Conservation (phyloP, 2,888 invertebrate species). For the Torymus texanus region DNA sequence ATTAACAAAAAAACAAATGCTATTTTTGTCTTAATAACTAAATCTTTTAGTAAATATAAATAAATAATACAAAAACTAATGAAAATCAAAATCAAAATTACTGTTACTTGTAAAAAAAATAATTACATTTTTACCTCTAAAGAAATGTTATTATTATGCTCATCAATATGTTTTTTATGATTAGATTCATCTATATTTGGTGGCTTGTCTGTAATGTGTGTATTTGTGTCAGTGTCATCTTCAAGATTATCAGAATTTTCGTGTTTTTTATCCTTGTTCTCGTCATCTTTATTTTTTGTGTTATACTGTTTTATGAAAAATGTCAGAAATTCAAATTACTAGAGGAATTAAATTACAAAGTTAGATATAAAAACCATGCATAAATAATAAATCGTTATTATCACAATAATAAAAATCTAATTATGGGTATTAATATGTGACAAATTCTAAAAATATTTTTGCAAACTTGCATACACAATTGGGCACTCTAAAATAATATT, state of each 20-base stretch:
- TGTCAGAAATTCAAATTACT: not conserved
- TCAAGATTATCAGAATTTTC: slow-evolving; percentile 36
- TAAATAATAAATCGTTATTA: not conserved
- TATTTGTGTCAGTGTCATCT: slow-evolving; percentile 3
- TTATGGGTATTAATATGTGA: too few relatives aligned
- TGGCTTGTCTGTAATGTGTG: not conserved
- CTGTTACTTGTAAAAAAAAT: slow-evolving; percentile 19
- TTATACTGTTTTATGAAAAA: slow-evolving; percentile 38
- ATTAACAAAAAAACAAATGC: too few relatives aligned
- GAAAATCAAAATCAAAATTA: slow-evolving; percentile 15
- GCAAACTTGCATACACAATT: not conserved
- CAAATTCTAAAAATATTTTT: slow-evolving; percentile 5
- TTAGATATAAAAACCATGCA: slow-evolving; percentile 8
- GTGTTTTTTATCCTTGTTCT: slow-evolving; percentile 35
- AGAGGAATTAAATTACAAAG: too few relatives aligned
- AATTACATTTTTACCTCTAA: slow-evolving; percentile 40
- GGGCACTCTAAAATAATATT: too few relatives aligned
- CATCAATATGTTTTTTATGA: not conserved
- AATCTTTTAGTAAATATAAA: slow-evolving; percentile 7
- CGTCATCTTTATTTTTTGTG: slow-evolving; percentile 37
- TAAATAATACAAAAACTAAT: slow-evolving; percentile 1
- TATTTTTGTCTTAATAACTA: too few relatives aligned
- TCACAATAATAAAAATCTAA: too few relatives aligned
- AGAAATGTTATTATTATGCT: slow-evolving; percentile 20
- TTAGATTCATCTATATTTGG: not conserved